Base-by-base conservation (phyloP, 2,113 vertebrate species). In the Oryzias javanicus region DNA sequence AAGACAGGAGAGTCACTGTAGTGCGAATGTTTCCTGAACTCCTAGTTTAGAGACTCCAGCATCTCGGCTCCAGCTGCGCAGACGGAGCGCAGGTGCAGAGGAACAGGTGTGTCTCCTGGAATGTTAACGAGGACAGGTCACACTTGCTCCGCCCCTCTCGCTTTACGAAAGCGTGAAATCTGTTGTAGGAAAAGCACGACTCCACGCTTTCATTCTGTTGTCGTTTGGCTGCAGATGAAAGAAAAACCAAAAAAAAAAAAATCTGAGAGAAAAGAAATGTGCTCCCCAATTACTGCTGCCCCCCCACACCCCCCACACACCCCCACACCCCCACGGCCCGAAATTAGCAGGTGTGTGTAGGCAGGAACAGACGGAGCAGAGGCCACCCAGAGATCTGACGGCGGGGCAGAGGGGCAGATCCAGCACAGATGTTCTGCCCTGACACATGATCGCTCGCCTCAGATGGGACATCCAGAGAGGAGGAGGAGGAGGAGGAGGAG, bases 61-160 rank as follows among this genome's bases (percentile, higher is more conserved):
- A 35, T 35, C 35, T 35, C 12, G 1, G 8, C 12, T 35, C 35
- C 35, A 35, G 35, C 35, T 35, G 35, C 27, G 27, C 22, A 64
- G 64, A 66, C 22, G 76, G 73, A 76, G 74, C 42, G 51, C 52
- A 42, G 25, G 15, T 65, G 35, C 35, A 35, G 64, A 59, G 60
- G 66, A 15, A 52, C 56, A 42, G 79, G 78, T 88, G 83, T 55
- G 74, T 88, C 81, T 92, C 76, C 88, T 78, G 88, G 91, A 91
- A 92, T 92, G 89, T 91, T 92, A 91, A 91, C 89, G 86, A 91
- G 89, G 88, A 86, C 81, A 86, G 70, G 91, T 84, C 62, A 85
- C 87, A 86, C 87, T 83, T 82, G 72, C 72, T 78, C 78, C 71
- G 78, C 72, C 10, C 71, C 79, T 80, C 62, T 70, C 61, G 51